A percentile compares a stretch with the other conserved stretches of the same genome.
These are phyloP conservation scores for Escarpia spicata DNA, from an alignment of 2,888 invertebrate species.

Conservation along the genomic window DNA sequence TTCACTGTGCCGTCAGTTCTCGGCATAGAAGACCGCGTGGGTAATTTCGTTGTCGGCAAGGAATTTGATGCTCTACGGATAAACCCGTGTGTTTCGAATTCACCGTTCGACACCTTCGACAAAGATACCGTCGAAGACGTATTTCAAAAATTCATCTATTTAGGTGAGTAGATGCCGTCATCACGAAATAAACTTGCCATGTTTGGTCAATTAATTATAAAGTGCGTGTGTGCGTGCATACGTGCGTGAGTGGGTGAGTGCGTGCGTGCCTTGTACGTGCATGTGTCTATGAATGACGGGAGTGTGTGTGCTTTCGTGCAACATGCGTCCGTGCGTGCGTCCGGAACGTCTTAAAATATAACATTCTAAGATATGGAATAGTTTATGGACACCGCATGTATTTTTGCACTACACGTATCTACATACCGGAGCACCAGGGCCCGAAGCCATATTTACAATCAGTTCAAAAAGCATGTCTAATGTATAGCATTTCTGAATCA, in stretches of 20 bases:
- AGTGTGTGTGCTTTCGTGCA: background rate
- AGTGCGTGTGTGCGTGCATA: conserved; percentile 20
- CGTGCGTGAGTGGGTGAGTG: conserved; percentile 22
- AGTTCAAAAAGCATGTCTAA: background rate
- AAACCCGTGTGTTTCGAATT: conserved; percentile 70
- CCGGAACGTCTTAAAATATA: too few relatives aligned
- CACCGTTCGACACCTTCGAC: conserved; percentile 52
- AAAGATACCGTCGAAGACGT: conserved; percentile 48
- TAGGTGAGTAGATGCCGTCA: conserved; percentile 44
- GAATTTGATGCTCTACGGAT: conserved; percentile 87
- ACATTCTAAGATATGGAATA: too few relatives aligned
- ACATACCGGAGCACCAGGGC: too few relatives aligned
- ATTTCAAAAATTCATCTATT: conserved; percentile 56
- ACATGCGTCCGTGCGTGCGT: conserved; percentile 6
- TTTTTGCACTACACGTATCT: too few relatives aligned
- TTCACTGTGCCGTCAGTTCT: conserved; percentile 71
- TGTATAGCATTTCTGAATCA: background rate
- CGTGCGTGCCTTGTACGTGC: conserved; percentile 19
- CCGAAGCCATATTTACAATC: too few relatives aligned
- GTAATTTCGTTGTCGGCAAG: conserved; percentile 83
- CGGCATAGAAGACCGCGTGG: conserved; percentile 77
- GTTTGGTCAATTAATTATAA: background rate
- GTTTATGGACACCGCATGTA: too few relatives aligned
- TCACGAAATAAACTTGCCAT: background rate
- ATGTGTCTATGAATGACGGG: background rate